Evolutionary conservation across 2,888 invertebrate species (phyloP).

Genomic region (Macrosoma leucophasiata): DNA sequence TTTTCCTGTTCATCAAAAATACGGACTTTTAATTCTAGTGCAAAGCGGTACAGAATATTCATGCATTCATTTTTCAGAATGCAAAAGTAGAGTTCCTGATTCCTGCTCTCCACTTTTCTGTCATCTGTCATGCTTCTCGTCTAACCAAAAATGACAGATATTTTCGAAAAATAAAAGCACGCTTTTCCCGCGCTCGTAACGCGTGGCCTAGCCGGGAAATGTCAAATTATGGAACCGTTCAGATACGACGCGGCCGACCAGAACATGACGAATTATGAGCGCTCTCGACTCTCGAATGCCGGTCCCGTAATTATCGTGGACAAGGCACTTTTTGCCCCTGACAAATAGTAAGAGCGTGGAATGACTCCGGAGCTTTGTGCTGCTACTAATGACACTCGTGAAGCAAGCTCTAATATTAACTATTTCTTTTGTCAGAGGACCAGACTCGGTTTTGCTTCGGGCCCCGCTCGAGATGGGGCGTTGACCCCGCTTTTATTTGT

Average conservation of each 20-base stretch:
- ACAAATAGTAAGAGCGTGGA: conserved; percentile 72
- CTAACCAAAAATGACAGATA: no score
- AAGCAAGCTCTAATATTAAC: conserved; percentile 68
- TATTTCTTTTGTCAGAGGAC: conserved; percentile 70
- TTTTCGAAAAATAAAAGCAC: no score
- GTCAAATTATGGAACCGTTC: conserved; percentile 71
- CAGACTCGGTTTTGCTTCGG: conserved; percentile 53
- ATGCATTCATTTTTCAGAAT: no score
- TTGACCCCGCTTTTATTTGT: conserved; percentile 68
- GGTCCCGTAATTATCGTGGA: conserved; percentile 75
- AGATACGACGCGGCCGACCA: conserved; percentile 66
- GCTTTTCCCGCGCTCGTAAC: conserved; percentile 52
- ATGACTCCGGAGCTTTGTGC: conserved; percentile 68
- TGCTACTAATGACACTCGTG: conserved; percentile 69
- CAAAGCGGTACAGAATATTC: no score
- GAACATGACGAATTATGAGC: conserved; percentile 74
- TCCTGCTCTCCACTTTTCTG: no score
- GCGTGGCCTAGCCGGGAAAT: no score
- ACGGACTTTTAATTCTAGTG: no score
- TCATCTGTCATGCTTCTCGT: no score
- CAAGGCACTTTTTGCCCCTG: conserved; percentile 72
- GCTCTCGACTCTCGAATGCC: conserved; percentile 67
- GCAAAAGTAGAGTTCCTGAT: no score
- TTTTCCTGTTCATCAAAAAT: no score
- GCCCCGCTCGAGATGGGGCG: conserved; percentile 52